phyloP scores from a whole-genome alignment of 2,888 invertebrate species.

The Petrolisthes manimaculis region DNA sequence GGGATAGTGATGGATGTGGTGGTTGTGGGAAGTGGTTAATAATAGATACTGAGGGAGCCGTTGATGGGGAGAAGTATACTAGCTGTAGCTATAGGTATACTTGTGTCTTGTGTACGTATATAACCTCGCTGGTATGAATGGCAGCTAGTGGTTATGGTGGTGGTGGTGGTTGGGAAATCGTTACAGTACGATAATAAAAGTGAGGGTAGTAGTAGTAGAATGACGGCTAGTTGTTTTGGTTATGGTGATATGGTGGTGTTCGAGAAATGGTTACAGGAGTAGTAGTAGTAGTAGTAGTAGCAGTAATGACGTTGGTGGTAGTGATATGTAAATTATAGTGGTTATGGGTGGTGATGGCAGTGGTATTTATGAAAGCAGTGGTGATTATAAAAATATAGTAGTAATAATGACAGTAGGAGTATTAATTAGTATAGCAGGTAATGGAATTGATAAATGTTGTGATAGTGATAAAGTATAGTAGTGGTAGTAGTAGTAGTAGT shows the following conservation, averaged over 20 bases:
- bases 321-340: not conserved
- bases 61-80: no score
- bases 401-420: not conserved
- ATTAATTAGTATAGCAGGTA: no score
- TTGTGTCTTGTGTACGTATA: no score
- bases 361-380: not conserved
- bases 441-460: no score
- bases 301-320: not conserved
- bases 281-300: not conserved
- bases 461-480: no score
- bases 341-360: not conserved
- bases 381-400: not conserved
- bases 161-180: not conserved
- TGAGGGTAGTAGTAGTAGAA: not conserved
- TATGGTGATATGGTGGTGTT: not conserved
- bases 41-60: no score
- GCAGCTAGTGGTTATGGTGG: not conserved
- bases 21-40: not conserved
- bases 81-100: no score
- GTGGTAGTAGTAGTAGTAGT: not conserved
- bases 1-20: not conserved
- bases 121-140: not conserved
- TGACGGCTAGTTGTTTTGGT: not conserved
- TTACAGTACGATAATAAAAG: not conserved
- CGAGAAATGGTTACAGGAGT: not conserved